These are phyloP conservation scores for Bufotes viridis DNA, from an alignment of 2,797 vertebrate species.

Conservation along the genomic window DNA sequence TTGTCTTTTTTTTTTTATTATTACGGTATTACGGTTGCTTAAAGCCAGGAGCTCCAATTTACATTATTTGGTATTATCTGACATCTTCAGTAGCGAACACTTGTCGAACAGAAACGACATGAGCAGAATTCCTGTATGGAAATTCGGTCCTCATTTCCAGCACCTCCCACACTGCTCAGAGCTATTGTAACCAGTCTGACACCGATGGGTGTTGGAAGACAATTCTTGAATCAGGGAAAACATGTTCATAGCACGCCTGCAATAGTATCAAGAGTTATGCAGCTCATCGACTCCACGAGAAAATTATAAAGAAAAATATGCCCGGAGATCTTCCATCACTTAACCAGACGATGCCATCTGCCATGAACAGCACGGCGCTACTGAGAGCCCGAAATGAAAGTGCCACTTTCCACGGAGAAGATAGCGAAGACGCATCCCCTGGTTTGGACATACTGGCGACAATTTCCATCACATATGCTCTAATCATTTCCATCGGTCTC, in stretches of 20 bases:
- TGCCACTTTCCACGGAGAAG: slow-evolving; percentile 50
- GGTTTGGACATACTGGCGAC: slow-evolving; percentile 75
- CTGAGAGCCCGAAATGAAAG: slow-evolving; percentile 71
- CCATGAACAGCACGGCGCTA: slow-evolving; percentile 69
- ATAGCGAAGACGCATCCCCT: slow-evolving; percentile 70
- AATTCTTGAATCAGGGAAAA: slow-evolving; percentile 27
- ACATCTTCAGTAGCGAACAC: slow-evolving; percentile 1
- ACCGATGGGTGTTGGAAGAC: slow-evolving; percentile 38
- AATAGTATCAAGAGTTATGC: slow-evolving; percentile 48
- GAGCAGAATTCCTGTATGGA: slow-evolving; percentile 65
- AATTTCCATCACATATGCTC: slow-evolving; percentile 75
- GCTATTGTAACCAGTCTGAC: slow-evolving; percentile 66
- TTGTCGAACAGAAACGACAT: neutral
- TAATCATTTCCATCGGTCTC: slow-evolving; percentile 80
- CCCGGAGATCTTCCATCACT: slow-evolving; percentile 66
- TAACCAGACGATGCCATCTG: slow-evolving; percentile 71
- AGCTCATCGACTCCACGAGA: slow-evolving; percentile 64
- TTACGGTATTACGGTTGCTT: neutral
- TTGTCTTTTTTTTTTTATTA: neutral
- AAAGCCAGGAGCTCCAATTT: slow-evolving; percentile 8
- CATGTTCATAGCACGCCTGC: neutral
- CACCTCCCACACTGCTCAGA: slow-evolving; percentile 75
- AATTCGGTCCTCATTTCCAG: slow-evolving; percentile 73
- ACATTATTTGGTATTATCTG: slow-evolving; percentile 1
- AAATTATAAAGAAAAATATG: slow-evolving; percentile 70